These are phyloP conservation scores for Girardia tigrina DNA, from an alignment of 2,888 invertebrate species.

Conservation along the genomic window DNA sequence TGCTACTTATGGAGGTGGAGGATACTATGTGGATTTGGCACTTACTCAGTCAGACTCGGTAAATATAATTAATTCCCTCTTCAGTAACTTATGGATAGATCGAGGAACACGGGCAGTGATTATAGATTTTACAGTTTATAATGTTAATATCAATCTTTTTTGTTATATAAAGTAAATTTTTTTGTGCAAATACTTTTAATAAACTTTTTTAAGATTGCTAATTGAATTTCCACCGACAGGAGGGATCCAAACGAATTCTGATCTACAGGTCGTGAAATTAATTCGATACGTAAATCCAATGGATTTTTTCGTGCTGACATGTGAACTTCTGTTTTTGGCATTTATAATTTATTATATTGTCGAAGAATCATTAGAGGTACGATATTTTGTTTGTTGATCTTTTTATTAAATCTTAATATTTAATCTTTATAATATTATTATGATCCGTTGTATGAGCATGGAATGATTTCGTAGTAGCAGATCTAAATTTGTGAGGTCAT, in stretches of 20 bases:
- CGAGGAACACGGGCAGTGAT: constrained; percentile 60
- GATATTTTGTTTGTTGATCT: no score
- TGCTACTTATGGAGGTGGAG: constrained; percentile 49
- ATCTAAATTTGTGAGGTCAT: no score
- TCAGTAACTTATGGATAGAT: constrained; percentile 58
- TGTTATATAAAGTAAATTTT: constrained; percentile 56
- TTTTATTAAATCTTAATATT: no score
- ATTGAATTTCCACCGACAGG: constrained; percentile 63
- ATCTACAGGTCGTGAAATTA: constrained; percentile 56
- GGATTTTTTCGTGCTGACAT: constrained; percentile 54
- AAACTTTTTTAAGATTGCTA: constrained; percentile 53
- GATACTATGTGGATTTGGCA: constrained; percentile 53
- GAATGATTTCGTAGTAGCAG: no score
- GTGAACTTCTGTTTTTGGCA: constrained; percentile 55
- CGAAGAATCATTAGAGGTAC: constrained; percentile 53
- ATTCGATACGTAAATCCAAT: constrained; percentile 53
- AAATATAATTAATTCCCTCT: constrained; percentile 53
- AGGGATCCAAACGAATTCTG: constrained; percentile 57
- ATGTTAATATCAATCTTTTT: constrained; percentile 62
- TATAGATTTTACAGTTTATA: constrained; percentile 62
- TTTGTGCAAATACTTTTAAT: neutral
- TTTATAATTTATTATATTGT: constrained; percentile 57
- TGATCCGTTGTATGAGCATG: no score
- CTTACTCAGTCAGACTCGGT: constrained; percentile 50
- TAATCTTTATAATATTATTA: no score